Conservation (phyloP, 2,113 vertebrate species). For the Entelurus aequoreus region DNA sequence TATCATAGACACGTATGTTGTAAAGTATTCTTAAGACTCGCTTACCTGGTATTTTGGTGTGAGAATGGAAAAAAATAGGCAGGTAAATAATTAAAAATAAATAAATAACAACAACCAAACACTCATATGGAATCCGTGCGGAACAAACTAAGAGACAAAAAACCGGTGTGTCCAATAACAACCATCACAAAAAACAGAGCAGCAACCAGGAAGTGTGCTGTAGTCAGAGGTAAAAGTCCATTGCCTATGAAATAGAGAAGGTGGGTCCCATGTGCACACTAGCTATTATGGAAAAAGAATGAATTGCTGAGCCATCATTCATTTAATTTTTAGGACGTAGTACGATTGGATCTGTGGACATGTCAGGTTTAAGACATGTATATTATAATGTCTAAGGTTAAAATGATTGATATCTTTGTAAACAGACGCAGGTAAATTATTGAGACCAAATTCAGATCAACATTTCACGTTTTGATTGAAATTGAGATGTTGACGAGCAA, state of each 20-base stretch:
- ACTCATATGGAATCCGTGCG: neutral
- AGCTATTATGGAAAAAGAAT: constrained; percentile 5
- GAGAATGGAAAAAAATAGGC: neutral
- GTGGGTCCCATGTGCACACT: constrained; percentile 1
- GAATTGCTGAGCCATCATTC: constrained; percentile 2
- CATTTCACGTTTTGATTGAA: no score
- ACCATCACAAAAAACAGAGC: neutral
- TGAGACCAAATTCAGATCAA: neutral
- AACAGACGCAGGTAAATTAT: neutral
- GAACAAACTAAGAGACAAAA: neutral
- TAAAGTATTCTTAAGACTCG: neutral
- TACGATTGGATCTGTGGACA: neutral
- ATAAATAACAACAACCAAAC: neutral
- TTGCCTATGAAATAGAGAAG: neutral
- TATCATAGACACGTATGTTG: neutral
- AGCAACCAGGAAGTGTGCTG: constrained; percentile 46
- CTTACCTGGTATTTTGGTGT: constrained; percentile 33
- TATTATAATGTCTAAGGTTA: neutral
- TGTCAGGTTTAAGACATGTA: neutral
- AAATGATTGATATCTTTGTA: no score
- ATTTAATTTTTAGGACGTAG: constrained; percentile 2
- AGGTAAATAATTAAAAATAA: neutral
- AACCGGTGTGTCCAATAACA: neutral
- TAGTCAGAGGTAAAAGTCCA: constrained; percentile 56
- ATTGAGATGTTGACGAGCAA: no score